Conservation (phyloP, 2,113 vertebrate genomes). For the Lepisosteus osseus region DNA sequence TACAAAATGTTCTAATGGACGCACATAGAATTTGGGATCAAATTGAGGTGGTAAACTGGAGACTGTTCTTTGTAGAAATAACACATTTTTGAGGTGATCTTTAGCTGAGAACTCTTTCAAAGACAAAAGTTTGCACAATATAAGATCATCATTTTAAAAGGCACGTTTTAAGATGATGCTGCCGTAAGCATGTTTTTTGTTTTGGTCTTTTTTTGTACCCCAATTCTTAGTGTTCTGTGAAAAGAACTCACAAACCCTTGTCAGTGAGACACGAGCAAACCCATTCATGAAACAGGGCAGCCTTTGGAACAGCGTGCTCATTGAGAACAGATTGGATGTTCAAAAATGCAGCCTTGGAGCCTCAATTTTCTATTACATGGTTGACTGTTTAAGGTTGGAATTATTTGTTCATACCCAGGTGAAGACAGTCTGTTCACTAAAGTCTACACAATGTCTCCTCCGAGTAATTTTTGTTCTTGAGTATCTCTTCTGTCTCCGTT, state of each 20-base stretch:
- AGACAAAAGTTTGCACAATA: too few relatives aligned
- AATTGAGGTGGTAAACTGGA: too few relatives aligned
- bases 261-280: not conserved
- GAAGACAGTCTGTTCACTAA: not conserved
- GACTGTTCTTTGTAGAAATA: too few relatives aligned
- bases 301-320: not conserved
- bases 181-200: not conserved
- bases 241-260: not conserved
- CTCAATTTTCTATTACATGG: not conserved
- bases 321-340: not conserved
- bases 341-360: not conserved
- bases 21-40: too few relatives aligned
- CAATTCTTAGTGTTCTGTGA: not conserved
- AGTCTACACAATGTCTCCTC: not conserved
- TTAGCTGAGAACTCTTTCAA: too few relatives aligned
- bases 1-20: too few relatives aligned
- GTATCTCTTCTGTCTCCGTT: too few relatives aligned
- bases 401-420: not conserved
- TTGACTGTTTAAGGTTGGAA: not conserved
- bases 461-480: too few relatives aligned
- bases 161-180: not conserved
- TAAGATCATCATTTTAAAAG: too few relatives aligned
- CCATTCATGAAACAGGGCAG: not conserved
- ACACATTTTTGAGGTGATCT: too few relatives aligned
- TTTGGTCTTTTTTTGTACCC: not conserved